These are phyloP conservation scores for Palythoa grandiflora DNA, from an alignment of 92 coral and sea anemone species.

Conservation along the genomic window DNA sequence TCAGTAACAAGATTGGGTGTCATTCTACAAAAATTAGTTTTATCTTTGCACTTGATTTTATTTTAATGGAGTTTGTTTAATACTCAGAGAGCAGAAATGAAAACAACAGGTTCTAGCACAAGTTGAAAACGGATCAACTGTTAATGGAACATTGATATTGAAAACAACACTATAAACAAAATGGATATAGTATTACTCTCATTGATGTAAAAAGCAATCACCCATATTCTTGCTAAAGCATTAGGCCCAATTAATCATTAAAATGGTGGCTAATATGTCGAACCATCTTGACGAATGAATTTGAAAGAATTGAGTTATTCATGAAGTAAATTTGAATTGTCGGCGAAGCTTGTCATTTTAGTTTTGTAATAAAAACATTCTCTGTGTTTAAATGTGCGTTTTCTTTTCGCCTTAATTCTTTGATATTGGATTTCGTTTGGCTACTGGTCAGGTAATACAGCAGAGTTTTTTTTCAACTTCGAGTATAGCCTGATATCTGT, in stretches of 20 bases:
- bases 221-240: background rate
- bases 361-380: background rate
- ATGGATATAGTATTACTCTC: background rate
- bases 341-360: background rate
- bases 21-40: conserved; percentile 11
- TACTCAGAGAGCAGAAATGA: conserved; percentile 22
- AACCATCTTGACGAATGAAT: background rate
- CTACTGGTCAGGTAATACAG: background rate
- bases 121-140: background rate
- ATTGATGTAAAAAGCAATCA: background rate
- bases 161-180: background rate
- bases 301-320: background rate
- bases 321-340: background rate
- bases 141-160: conserved; percentile 12
- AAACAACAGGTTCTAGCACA: conserved; percentile 15
- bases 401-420: background rate
- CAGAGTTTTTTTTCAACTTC: background rate
- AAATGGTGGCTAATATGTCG: background rate
- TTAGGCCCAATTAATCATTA: conserved; percentile 24
- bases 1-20: conserved; percentile 31
- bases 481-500: background rate
- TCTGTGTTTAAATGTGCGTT: background rate
- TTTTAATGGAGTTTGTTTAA: conserved; percentile 9
- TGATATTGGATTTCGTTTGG: conserved; percentile 6
- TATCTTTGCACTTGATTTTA: conserved; percentile 10